These are phyloP conservation scores for Pseudolaguvia tuberculata DNA, from an alignment of 2,113 vertebrate species.

Conservation along the genomic window DNA sequence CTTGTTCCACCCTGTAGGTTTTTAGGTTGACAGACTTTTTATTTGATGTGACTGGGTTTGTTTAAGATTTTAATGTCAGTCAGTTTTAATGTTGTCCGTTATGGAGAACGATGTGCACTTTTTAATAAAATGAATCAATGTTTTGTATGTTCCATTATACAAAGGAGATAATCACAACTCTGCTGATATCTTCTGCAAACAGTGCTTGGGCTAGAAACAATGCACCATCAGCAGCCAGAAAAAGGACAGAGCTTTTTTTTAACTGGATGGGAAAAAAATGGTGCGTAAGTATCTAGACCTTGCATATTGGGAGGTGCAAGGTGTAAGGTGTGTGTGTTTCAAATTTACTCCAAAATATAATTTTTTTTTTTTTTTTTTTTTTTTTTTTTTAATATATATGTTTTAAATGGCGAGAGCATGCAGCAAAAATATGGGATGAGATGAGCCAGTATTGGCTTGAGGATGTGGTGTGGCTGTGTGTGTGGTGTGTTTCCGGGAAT, in stretches of 20 bases:
- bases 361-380: no score
- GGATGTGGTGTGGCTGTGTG: no score
- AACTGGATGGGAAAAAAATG: neutral
- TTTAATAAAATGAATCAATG: neutral
- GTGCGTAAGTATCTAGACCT: neutral
- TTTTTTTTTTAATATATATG: no score
- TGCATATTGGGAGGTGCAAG: neutral
- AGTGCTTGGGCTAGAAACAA: conserved; percentile 15
- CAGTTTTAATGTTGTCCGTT: neutral
- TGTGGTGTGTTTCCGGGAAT: no score
- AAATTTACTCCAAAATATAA: neutral
- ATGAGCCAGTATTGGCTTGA: no score
- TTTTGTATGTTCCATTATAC: conserved; percentile 7
- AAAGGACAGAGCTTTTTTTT: conserved; percentile 7
- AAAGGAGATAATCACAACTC: neutral
- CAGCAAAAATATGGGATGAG: no score
- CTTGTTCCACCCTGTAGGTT: neutral
- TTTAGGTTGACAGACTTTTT: no score
- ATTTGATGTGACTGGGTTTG: neutral
- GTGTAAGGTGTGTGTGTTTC: neutral
- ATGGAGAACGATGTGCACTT: neutral
- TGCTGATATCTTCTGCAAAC: conserved; percentile 10
- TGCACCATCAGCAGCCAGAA: conserved; percentile 1
- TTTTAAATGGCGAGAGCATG: no score
- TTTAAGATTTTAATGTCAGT: neutral